A percentile compares a stretch with the other conserved stretches of the same genome.
phyloP scores from a whole-genome alignment of 2,888 invertebrate genomes.

The Altica lythri region DNA sequence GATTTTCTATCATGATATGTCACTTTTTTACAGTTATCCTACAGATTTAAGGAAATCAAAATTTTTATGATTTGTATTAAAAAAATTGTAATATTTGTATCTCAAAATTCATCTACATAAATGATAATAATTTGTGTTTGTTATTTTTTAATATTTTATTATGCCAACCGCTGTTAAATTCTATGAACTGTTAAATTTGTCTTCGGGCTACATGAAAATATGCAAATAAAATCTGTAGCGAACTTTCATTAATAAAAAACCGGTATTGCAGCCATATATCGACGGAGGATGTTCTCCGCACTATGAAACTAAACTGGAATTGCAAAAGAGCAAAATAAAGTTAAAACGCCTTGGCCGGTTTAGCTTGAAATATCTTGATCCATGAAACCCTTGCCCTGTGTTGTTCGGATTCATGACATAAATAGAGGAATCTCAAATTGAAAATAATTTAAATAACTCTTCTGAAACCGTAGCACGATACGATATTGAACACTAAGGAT shows the following conservation, averaged over 20 bases:
- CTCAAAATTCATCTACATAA: no score
- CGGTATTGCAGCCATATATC: conserved; percentile 19
- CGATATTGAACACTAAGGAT: no score
- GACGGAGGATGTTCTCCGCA: conserved; percentile 10
- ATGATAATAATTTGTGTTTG: no score
- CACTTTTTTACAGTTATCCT: no score
- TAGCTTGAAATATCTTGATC: conserved; percentile 12
- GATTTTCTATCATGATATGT: no score
- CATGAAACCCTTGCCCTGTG: neutral
- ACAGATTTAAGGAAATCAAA: no score
- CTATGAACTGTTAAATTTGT: neutral
- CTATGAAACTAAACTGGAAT: conserved; percentile 11
- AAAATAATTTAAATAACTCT: neutral
- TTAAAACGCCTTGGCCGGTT: conserved; percentile 11
- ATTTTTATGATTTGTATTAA: no score
- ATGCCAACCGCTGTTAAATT: no score
- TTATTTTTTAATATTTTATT: no score
- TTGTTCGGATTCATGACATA: conserved; percentile 3
- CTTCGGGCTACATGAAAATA: conserved; percentile 20
- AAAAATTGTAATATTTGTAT: no score
- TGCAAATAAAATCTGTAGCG: conserved; percentile 20
- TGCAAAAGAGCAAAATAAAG: conserved; percentile 5
- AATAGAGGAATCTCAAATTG: neutral
- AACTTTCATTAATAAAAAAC: conserved; percentile 26
- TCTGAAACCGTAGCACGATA: no score